A percentile compares a stretch with the other conserved stretches of the same genome.
Conservation (phyloP, 1,140 invertebrate species). For the Conus betulinus region DNA sequence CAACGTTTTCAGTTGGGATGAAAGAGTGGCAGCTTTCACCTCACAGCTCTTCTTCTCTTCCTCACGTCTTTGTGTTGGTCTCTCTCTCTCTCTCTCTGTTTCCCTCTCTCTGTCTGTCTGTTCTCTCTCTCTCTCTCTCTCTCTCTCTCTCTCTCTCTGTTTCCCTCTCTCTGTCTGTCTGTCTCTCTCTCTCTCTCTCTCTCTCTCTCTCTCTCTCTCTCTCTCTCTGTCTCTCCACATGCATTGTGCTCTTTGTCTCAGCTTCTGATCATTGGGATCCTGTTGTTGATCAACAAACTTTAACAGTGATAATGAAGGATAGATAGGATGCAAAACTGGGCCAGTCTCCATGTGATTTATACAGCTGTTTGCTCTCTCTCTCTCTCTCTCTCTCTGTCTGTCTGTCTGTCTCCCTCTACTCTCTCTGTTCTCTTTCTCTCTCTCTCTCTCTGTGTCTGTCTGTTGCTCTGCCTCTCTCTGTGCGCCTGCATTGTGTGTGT, state of each 20-base stretch:
- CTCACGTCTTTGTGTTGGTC: background rate
- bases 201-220: background rate
- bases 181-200: background rate
- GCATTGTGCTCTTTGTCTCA: background rate
- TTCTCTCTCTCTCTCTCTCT: conserved; percentile 2
- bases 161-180: background rate
- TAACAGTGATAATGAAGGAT: too few species aligned
- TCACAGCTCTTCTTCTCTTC: too few species aligned
- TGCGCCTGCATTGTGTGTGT: too few species aligned
- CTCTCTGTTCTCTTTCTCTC: too few species aligned
- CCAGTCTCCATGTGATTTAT: too few species aligned
- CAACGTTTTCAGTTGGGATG: too few species aligned
- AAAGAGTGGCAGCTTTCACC: too few species aligned
- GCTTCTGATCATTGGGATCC: too few species aligned
- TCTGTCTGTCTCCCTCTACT: too few species aligned
- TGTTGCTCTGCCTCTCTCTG: background rate
- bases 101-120: conserved; percentile 14
- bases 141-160: background rate
- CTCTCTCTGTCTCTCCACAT: background rate
- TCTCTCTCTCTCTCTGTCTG: background rate
- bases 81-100: conserved; percentile 14
- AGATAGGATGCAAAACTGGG: too few species aligned
- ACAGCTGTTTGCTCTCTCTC: background rate
- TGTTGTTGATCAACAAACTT: too few species aligned
- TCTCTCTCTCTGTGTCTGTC: background rate